phyloP scores from a whole-genome alignment of 2,888 invertebrate genomes.

The Yponomeuta cagnagella region DNA sequence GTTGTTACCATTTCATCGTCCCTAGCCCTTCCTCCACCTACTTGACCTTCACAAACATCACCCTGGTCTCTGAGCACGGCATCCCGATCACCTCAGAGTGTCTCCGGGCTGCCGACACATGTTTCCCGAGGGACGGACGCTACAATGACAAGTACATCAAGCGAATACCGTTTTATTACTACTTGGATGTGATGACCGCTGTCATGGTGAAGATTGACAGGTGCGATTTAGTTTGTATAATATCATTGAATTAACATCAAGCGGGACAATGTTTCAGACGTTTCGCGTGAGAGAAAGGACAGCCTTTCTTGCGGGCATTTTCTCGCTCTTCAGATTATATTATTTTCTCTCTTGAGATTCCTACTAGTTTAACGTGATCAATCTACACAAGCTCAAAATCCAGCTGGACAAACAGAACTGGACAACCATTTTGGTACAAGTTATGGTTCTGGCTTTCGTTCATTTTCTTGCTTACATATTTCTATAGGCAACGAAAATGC shows the following conservation, averaged over 20 bases:
- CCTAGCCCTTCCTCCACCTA: conserved; percentile 58
- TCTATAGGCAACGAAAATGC: conserved; percentile 44
- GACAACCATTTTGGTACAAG: too few relatives aligned
- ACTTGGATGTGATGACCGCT: conserved; percentile 79
- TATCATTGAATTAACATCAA: background rate
- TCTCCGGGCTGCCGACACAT: conserved; percentile 52
- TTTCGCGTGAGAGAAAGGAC: too few relatives aligned
- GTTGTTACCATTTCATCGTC: background rate
- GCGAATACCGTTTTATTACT: conserved; percentile 76
- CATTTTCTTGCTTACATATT: too few relatives aligned
- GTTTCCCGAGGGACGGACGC: conserved; percentile 71
- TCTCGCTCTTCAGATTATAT: too few relatives aligned
- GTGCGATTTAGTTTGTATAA: conserved; percentile 37
- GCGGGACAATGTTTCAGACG: too few relatives aligned
- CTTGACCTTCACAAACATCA: conserved; percentile 80
- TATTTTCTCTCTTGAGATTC: too few relatives aligned
- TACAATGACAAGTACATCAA: conserved; percentile 73
- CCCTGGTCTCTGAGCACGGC: conserved; percentile 81
- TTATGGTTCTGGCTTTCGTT: too few relatives aligned
- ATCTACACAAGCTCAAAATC: too few relatives aligned
- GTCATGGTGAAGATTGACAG: conserved; percentile 75
- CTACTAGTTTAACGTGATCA: too few relatives aligned
- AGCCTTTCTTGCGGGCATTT: too few relatives aligned
- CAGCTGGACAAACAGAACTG: too few relatives aligned
- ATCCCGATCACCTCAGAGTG: conserved; percentile 64